Percentiles rank a stretch among this genome's conserved stretches.
Conservation (phyloP, 2,797 vertebrate genomes). For the Eurystomus glaucurus region DNA sequence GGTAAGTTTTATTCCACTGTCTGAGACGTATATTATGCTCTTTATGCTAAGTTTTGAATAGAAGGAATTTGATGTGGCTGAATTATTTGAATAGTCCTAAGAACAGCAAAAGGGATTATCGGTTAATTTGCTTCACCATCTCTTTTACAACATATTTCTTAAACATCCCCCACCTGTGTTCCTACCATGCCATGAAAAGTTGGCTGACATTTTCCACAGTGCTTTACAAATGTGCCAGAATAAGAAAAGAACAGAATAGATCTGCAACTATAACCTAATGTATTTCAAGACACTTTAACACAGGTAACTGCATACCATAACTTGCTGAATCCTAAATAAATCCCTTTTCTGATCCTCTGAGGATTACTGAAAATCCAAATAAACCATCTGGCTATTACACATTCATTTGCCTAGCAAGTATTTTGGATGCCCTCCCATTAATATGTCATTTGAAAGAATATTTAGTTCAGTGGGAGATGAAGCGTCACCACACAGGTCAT, state of each 20-base stretch:
- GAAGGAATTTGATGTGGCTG: conserved; percentile 16
- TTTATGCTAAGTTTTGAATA: conserved; percentile 43
- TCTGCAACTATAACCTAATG: background rate
- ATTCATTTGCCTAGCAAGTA: conserved; percentile 72
- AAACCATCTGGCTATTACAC: conserved; percentile 75
- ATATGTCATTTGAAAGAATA: conserved; percentile 75
- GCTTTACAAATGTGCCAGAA: conserved; percentile 16
- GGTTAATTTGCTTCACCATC: conserved; percentile 9
- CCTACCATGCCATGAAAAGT: background rate
- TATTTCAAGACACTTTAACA: conserved; percentile 55
- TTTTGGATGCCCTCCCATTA: conserved; percentile 76
- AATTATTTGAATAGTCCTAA: conserved; percentile 37
- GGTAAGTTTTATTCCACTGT: conserved; percentile 1
- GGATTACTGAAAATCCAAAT: conserved; percentile 76
- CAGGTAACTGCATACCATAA: conserved; percentile 46
- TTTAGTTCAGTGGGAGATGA: conserved; percentile 76
- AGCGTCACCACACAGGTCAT: conserved; percentile 72
- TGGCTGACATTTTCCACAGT: conserved; percentile 47
- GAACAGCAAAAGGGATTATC: conserved; percentile 5
- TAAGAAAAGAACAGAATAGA: conserved; percentile 50
- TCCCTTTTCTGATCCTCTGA: conserved; percentile 51
- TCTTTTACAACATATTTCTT: conserved; percentile 28
- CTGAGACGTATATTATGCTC: background rate
- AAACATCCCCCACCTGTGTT: conserved; percentile 9
- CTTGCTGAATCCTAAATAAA: conserved; percentile 53